These are phyloP conservation scores for Drosophila sturtevanti DNA, from an alignment of 1,140 invertebrate genomes.

Conservation along the genomic window DNA sequence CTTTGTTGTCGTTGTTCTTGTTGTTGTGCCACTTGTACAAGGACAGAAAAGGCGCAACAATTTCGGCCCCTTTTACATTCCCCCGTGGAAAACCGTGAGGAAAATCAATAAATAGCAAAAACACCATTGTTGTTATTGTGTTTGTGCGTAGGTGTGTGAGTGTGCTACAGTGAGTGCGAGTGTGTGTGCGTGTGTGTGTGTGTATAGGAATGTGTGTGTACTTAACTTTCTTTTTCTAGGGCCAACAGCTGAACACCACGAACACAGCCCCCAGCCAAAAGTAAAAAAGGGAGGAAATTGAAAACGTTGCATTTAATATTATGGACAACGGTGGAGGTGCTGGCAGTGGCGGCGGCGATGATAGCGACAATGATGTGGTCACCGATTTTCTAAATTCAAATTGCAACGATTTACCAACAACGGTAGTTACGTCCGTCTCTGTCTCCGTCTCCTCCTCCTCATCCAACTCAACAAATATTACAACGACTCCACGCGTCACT, in stretches of 20 bases:
- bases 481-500: slow-evolving; percentile 25
- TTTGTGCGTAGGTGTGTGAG: slow-evolving; percentile 33
- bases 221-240: slow-evolving; percentile 78
- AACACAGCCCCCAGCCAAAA: slow-evolving; percentile 41
- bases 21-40: slow-evolving; percentile 55
- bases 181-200: slow-evolving; percentile 24
- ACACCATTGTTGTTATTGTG: slow-evolving; percentile 29
- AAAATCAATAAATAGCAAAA: slow-evolving; percentile 75
- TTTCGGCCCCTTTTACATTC: slow-evolving; percentile 63
- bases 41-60: slow-evolving; percentile 75
- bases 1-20: slow-evolving; percentile 37
- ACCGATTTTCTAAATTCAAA: slow-evolving; percentile 82
- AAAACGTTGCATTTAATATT: slow-evolving; percentile 30
- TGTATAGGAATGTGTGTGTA: slow-evolving; percentile 51
- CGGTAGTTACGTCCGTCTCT: slow-evolving; percentile 15
- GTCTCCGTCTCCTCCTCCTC: not conserved
- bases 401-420: slow-evolving; percentile 39
- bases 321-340: slow-evolving; percentile 52
- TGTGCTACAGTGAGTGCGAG: slow-evolving; percentile 26
- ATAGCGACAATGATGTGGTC: slow-evolving; percentile 81
- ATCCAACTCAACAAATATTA: not conserved
- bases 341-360: slow-evolving; percentile 46
- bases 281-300: not conserved
- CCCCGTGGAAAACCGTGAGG: slow-evolving; percentile 44
- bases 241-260: slow-evolving; percentile 32